Evolutionary conservation across 2,888 invertebrate species (phyloP).

Genomic region (Conomelus anceps): DNA sequence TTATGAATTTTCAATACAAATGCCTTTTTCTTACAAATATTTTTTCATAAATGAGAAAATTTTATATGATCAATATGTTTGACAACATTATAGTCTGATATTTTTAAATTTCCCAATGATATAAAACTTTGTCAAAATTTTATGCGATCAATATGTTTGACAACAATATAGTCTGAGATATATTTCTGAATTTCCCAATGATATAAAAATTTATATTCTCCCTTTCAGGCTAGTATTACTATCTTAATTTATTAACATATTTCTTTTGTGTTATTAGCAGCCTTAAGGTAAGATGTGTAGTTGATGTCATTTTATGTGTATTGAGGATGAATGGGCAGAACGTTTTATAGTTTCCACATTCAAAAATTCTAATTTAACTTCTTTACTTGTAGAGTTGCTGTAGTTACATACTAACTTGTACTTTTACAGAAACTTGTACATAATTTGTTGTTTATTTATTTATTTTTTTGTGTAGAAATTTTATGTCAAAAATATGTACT

Average conservation of each 20-base stretch:
- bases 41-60: too few relatives aligned
- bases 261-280: conserved; percentile 2
- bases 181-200: not conserved
- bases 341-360: not conserved
- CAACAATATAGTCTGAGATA: not conserved
- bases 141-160: not conserved
- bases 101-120: not conserved
- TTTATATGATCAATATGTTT: not conserved
- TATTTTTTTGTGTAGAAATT: too few relatives aligned
- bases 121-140: not conserved
- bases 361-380: not conserved
- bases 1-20: too few relatives aligned
- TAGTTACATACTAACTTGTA: not conserved
- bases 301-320: not conserved
- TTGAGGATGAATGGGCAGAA: conserved; percentile 16
- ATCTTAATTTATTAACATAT: not conserved
- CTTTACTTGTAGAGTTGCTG: not conserved
- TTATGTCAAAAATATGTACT: not conserved
- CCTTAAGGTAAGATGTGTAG: conserved; percentile 8
- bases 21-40: too few relatives aligned
- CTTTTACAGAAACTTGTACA: not conserved
- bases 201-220: not conserved
- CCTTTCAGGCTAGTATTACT: not conserved
- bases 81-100: not conserved
- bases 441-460: too few relatives aligned